Evolutionary conservation across 2,888 invertebrate species (phyloP).

Genomic region (Eumacrocentrus americanus): DNA sequence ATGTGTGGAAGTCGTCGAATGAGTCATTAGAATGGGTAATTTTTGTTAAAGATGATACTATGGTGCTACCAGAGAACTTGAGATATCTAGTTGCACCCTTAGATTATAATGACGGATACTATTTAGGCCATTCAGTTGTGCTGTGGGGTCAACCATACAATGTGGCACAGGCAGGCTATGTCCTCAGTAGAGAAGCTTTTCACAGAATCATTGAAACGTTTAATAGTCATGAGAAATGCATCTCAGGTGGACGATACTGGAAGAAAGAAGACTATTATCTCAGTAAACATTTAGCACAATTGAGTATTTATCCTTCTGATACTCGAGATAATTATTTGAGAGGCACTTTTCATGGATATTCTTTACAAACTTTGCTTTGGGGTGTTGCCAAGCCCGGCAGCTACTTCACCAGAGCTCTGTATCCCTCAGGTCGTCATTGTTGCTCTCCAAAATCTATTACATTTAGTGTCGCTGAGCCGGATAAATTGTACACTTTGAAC

Average conservation of each 20-base stretch:
- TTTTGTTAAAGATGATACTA: constrained; percentile 65
- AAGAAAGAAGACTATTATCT: constrained; percentile 68
- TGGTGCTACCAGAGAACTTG: constrained; percentile 66
- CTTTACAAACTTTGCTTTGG: constrained; percentile 53
- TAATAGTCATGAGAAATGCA: constrained; percentile 60
- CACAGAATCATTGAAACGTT: constrained; percentile 58
- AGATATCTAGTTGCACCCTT: constrained; percentile 63
- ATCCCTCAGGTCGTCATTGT: constrained; percentile 62
- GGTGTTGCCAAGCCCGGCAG: constrained; percentile 56
- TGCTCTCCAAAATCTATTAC: constrained; percentile 64
- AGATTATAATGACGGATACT: constrained; percentile 61
- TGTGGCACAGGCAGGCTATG: constrained; percentile 65
- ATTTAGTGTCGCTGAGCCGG: constrained; percentile 63
- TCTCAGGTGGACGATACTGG: constrained; percentile 63
- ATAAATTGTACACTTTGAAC: constrained; percentile 64
- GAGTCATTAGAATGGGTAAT: constrained; percentile 63
- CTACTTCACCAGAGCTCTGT: constrained; percentile 63
- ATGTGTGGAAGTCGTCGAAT: constrained; percentile 48
- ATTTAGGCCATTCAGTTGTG: constrained; percentile 65
- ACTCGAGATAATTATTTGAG: constrained; percentile 63
- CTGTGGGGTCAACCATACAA: constrained; percentile 67
- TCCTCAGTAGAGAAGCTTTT: constrained; percentile 64
- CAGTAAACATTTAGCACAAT: constrained; percentile 64
- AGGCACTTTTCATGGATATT: constrained; percentile 65
- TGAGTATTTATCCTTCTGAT: constrained; percentile 64